phyloP scores from a whole-genome alignment of 2,113 vertebrate genomes.

The Dryoscopus gambensis region DNA sequence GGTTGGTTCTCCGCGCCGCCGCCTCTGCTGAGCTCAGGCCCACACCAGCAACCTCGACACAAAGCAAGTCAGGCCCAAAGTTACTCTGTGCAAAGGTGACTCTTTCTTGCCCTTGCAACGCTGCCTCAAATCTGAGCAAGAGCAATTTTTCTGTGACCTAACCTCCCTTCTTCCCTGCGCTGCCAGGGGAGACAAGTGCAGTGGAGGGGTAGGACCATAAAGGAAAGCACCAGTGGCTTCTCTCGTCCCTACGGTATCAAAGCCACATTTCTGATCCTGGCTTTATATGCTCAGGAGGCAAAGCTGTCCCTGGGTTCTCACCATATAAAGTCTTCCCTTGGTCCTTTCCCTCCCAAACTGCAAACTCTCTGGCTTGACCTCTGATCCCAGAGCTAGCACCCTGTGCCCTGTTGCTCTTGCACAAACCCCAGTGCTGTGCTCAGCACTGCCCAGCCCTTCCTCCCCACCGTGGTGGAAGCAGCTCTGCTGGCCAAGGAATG shows the following conservation, averaged over 20 bases:
- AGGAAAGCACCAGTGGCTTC: neutral
- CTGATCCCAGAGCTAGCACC: fast-evolving
- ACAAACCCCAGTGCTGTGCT: neutral
- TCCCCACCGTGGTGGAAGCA: neutral
- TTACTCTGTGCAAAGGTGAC: constrained; percentile 40
- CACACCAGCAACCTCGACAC: neutral
- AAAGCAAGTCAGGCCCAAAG: constrained; percentile 14
- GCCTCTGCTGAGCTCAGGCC: neutral
- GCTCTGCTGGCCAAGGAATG: neutral
- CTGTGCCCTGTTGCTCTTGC: neutral
- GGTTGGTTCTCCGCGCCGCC: neutral
- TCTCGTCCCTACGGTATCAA: neutral
- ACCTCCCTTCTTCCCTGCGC: neutral
- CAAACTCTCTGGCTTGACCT: neutral
- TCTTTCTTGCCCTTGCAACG: neutral
- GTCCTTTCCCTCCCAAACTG: neutral
- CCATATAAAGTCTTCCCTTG: neutral
- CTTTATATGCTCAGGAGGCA: fast-evolving
- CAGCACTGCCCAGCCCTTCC: neutral
- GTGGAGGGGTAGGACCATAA: neutral
- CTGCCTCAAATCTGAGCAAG: neutral
- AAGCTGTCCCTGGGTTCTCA: neutral
- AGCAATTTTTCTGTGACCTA: neutral
- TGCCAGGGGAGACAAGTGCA: neutral
- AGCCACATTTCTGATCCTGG: neutral